Conservation (phyloP, 2,113 vertebrate species). For the Ictidomys tridecemlineatus region DNA sequence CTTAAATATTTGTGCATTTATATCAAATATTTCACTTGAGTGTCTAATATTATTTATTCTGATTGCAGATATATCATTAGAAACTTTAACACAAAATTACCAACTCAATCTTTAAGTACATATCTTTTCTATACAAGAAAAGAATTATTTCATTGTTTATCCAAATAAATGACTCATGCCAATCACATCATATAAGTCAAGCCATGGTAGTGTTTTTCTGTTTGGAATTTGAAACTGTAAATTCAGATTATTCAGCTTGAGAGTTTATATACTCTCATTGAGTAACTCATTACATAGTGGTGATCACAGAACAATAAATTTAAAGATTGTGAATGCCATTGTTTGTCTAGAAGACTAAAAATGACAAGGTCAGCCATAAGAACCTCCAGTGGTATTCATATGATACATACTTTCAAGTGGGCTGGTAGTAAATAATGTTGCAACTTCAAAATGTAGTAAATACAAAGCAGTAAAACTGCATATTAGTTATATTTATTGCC, state of each 20-base stretch:
- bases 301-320: not conserved
- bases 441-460: not conserved
- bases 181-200: not conserved
- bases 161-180: not conserved
- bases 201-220: not conserved
- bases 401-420: not conserved
- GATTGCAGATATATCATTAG: not conserved
- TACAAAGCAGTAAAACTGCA: not conserved
- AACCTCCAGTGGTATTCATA: not conserved
- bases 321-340: not conserved
- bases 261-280: not conserved
- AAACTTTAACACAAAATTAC: constrained; percentile 53
- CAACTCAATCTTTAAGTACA: constrained; percentile 61
- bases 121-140: constrained; percentile 17
- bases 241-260: not conserved
- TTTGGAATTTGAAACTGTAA: not conserved
- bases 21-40: not conserved
- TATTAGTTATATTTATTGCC: not conserved
- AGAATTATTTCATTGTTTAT: constrained; percentile 68
- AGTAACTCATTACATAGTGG: not conserved
- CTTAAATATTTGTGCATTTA: constrained; percentile 55
- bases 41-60: constrained; percentile 37
- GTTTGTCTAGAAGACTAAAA: not conserved
- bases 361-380: not conserved
- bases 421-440: not conserved